Base-by-base conservation (phyloP, 2,113 vertebrate genomes). In the Leucosticte australis region DNA sequence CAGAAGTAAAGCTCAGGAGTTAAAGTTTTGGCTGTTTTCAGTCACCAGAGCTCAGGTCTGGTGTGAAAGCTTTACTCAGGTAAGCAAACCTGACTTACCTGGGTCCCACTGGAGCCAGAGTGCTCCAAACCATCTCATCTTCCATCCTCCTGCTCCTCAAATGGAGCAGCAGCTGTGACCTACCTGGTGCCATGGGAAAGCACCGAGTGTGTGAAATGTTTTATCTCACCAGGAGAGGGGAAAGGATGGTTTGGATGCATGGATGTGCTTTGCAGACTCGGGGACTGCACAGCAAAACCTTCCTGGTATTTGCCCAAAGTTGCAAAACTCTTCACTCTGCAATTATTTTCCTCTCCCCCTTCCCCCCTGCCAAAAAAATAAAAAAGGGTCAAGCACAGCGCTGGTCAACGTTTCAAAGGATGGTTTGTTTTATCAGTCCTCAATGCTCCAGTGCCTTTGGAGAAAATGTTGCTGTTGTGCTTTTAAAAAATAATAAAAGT, bases 401-500 rank as follows among this genome's bases (percentile, higher is more conserved):
- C 90, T 89, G 89, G 88, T 95, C 89, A 97, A 79, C 91, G 92
- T 97, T 97, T 96, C 93, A 97, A 97, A 97, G 94, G 89, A 91
- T 87, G 80, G 90, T 77, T 96, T 93, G 79, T 96, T 93, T 96
- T 94, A 92, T 82, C 84, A 55, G 85, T 47, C 85, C 81, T 74
- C 80, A 96, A 94, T 68, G 95, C 92, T 95, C 95, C 65, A 79
- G 86, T 64, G 87, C 96, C 96, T 97, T 96, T 96, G 96, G 97
- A 96, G 96, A 91, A 96, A 93, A 96, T 75, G 64, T 94, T 93
- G 89, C 63, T 83, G 86, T 73, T 93, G 85, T 83, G 89, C 68
- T 96, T 93, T 79, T 94, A 93, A 94, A 91, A 95, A 97, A 97
- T 97, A 98, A 89, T 96, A 96, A 83, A 98, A 98, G 97, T 98